These are phyloP conservation scores for Barnardius zonarius DNA, from an alignment of 2,113 vertebrate genomes.

Conservation along the genomic window DNA sequence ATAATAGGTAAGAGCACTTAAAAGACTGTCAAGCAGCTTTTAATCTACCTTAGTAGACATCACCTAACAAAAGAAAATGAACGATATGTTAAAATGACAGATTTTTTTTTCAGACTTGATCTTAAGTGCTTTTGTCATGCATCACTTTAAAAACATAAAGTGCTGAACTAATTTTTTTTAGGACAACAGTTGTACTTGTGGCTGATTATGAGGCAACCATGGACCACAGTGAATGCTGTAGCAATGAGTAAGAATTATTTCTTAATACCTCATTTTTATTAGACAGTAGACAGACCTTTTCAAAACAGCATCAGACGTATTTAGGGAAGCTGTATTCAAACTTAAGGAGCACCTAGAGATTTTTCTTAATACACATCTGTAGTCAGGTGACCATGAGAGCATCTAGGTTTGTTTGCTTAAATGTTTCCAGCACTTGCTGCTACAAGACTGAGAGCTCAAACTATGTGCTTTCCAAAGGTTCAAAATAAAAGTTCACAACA, in stretches of 20 bases:
- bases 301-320: not conserved
- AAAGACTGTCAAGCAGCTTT: not conserved
- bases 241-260: not conserved
- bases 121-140: not conserved
- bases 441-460: not conserved
- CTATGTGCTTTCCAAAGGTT: not conserved
- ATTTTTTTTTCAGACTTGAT: not conserved
- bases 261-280: not conserved
- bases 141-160: not conserved
- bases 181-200: not conserved
- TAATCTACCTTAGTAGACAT: not conserved
- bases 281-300: not conserved
- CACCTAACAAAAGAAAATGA: not conserved
- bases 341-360: too few species aligned
- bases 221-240: not conserved
- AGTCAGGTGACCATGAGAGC: slow-evolving; percentile 28
- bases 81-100: not conserved
- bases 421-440: not conserved
- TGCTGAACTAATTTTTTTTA: not conserved
- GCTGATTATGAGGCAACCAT: not conserved
- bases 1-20: not conserved
- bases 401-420: slow-evolving; percentile 7
- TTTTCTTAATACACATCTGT: not conserved
- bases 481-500: not conserved
- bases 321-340: not conserved